Percentiles rank a stretch among this genome's conserved stretches.
phyloP scores from a whole-genome alignment of 2,888 invertebrate genomes.

The Himalopsyche japonica region DNA sequence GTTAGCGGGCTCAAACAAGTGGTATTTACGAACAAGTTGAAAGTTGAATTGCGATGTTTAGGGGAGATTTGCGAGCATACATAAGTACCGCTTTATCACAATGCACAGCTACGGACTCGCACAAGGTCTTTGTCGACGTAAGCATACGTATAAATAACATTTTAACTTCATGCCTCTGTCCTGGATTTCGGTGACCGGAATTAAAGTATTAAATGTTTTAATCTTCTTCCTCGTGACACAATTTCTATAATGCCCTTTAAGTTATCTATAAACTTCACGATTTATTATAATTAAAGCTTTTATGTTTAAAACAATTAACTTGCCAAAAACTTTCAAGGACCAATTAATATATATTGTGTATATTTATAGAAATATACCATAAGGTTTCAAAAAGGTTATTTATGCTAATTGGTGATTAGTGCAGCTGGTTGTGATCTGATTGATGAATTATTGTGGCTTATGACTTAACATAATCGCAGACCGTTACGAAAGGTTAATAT shows the following conservation, averaged over 20 bases:
- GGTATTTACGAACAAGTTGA: neutral
- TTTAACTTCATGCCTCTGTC: neutral
- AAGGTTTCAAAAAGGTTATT: no score
- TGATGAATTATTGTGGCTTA: no score
- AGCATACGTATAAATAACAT: neutral
- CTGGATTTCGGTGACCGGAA: neutral
- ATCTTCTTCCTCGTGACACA: neutral
- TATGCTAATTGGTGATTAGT: no score
- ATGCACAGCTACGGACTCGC: neutral
- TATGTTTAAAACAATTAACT: no score
- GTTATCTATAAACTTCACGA: neutral
- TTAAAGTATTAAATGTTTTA: neutral
- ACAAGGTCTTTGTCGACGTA: neutral
- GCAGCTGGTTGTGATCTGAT: no score
- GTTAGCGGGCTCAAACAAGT: neutral
- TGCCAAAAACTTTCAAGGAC: no score
- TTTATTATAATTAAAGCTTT: no score
- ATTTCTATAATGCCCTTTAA: neutral
- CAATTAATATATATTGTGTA: no score
- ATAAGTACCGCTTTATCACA: neutral
- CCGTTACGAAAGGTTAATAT: no score
- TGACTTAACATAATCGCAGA: no score
- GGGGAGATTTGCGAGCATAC: neutral
- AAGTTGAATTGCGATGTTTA: neutral
- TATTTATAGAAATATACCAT: no score